Evolutionary conservation across 1,140 invertebrate genomes (phyloP), one percentile per base, ranked within the genome.

Genomic region (Bombus superbus): DNA sequence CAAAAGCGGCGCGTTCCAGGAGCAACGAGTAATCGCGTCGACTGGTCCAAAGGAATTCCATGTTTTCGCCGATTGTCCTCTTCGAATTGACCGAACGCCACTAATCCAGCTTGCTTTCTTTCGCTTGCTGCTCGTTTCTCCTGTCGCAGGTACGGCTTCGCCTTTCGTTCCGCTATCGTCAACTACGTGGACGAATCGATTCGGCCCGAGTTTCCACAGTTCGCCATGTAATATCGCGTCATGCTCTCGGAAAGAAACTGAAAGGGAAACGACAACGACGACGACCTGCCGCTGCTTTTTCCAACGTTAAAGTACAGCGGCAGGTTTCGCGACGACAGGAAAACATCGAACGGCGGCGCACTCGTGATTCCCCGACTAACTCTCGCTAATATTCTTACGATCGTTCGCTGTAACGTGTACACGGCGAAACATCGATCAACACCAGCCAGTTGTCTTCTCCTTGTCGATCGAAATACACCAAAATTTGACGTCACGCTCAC

Each of bases 211-310:
- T 6, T 53, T 73, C 42, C 38, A 40, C 57, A 18, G 4, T 28
- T 72, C 11, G n/a, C 25, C 44, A 8, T 69, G 35, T 64, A 3
- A 40, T 66, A 35, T 22, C 22, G 38, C 47, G 57, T 81, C 53
- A 38, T 83, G 35, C 32, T 76, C 64, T 35, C 28, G n/a, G 25
- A 38, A 18, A 11, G 22, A 35, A 59, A 4, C 80, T 53, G 15
- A n/a, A 44, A 47, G 53, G 38, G 35, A 79, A 78, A 59, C 64
- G 53, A 79, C 64, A 78, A 59, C 64, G 53, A 79, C 64, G 77
- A 40, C 59, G 77, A 86, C 87, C 87, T 86, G 86, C 79, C 86
- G 77, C 81, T 83, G 73, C 69, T 78, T 40, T 64, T 38, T 81
- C 53, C 71, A 87, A 75, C 69, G 77, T 77, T 53, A 89, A 74